Evolutionary conservation across 2,888 invertebrate species (phyloP).

Genomic region (Mystacides longicornis): DNA sequence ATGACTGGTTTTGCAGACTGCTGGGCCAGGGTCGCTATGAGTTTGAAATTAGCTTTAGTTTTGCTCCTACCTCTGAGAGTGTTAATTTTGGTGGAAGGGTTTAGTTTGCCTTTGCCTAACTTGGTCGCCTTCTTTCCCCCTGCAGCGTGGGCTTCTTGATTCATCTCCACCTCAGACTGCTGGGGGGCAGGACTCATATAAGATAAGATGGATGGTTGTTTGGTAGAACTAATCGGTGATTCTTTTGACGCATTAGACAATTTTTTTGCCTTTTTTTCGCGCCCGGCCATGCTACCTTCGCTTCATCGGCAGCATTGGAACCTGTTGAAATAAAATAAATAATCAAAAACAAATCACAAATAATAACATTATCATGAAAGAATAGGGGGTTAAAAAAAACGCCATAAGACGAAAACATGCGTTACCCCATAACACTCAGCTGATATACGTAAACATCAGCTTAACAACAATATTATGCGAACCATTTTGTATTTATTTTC

Average conservation of each 20-base stretch:
- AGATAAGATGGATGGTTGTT: slow-evolving; percentile 10
- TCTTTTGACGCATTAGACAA: slow-evolving; percentile 14
- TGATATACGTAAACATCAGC: background rate
- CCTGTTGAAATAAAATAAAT: slow-evolving; percentile 15
- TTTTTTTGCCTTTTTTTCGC: slow-evolving; percentile 24
- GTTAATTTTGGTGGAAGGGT: slow-evolving; percentile 19
- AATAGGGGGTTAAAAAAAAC: background rate
- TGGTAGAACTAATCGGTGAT: slow-evolving; percentile 14
- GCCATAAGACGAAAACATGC: background rate
- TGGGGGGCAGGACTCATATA: slow-evolving; percentile 4
- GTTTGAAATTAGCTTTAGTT: slow-evolving; percentile 21
- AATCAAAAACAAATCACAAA: background rate
- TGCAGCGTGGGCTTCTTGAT: background rate
- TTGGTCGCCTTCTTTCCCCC: slow-evolving; percentile 2
- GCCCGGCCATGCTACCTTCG: slow-evolving; percentile 24
- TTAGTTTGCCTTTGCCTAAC: slow-evolving; percentile 8
- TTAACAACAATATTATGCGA: too few species aligned
- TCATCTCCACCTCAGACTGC: slow-evolving; percentile 8
- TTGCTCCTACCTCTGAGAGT: slow-evolving; percentile 18
- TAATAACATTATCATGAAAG: background rate
- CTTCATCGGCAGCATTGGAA: slow-evolving; percentile 17
- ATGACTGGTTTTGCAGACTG: slow-evolving; percentile 2
- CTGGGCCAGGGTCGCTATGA: slow-evolving; percentile 12
- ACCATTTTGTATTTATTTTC: too few species aligned
- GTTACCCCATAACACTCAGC: background rate